A percentile compares a stretch with the other conserved stretches of the same genome.
These are phyloP conservation scores for Colius striatus DNA, from an alignment of 2,113 vertebrate species.

Conservation along the genomic window DNA sequence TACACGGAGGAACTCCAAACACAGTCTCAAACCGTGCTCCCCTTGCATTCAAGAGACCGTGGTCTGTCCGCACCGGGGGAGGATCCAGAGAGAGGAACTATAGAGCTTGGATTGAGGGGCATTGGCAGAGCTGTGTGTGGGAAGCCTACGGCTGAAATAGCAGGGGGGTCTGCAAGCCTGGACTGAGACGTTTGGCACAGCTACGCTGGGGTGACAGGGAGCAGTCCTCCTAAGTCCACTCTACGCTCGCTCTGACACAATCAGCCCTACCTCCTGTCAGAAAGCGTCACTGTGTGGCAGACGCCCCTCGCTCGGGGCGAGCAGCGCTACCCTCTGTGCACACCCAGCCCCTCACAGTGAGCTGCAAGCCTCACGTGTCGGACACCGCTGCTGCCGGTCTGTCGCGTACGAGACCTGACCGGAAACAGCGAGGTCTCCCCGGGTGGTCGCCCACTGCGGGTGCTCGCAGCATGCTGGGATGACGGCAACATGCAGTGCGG, in stretches of 20 bases:
- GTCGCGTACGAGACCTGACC: background rate
- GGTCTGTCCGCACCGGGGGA: constrained; percentile 65
- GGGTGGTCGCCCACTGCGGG: background rate
- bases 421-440: background rate
- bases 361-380: fast-evolving
- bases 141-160: constrained; percentile 48
- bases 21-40: constrained; percentile 30
- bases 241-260: background rate
- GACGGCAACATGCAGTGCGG: constrained; percentile 53
- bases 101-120: constrained; percentile 61
- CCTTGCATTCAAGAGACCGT: constrained; percentile 31
- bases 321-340: background rate
- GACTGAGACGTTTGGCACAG: constrained; percentile 21
- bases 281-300: background rate
- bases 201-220: background rate
- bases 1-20: constrained; percentile 51
- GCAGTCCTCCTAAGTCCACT: background rate
- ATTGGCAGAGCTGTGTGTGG: constrained; percentile 61
- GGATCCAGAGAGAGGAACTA: constrained; percentile 73
- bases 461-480: constrained; percentile 61
- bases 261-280: background rate
- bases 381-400: background rate
- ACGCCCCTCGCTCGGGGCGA: background rate
- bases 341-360: background rate
- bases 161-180: constrained; percentile 22